These are phyloP conservation scores for Scaptomyza hsui DNA, from an alignment of 1,140 invertebrate genomes.

Conservation along the genomic window DNA sequence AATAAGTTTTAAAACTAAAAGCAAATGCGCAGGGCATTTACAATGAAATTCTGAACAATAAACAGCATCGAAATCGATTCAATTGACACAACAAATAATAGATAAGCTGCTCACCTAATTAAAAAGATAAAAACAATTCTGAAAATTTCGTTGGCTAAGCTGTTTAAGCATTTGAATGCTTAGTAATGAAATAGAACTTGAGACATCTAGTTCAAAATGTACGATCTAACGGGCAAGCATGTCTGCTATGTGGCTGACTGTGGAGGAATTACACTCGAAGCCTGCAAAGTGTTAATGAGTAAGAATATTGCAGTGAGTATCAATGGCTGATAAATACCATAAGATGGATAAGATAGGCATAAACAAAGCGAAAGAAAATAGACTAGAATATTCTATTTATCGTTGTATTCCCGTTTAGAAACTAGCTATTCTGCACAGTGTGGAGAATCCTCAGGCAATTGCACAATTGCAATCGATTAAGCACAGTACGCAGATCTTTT, in stretches of 20 bases:
- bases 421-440: slow-evolving; percentile 71
- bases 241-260: slow-evolving; percentile 80
- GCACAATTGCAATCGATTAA: slow-evolving; percentile 71
- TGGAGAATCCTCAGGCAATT: slow-evolving; percentile 70
- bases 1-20: no score
- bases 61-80: slow-evolving; percentile 13
- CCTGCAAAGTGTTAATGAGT: slow-evolving; percentile 74
- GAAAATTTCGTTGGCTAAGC: not conserved
- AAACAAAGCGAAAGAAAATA: no score
- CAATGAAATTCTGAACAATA: slow-evolving; percentile 18
- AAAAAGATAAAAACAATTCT: slow-evolving; percentile 46
- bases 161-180: not conserved
- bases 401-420: slow-evolving; percentile 45
- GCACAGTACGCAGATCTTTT: slow-evolving; percentile 72
- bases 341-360: not conserved
- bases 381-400: not conserved
- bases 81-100: slow-evolving; percentile 11
- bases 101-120: slow-evolving; percentile 64
- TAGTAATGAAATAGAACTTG: slow-evolving; percentile 39
- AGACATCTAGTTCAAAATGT: slow-evolving; percentile 51
- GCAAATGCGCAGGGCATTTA: no score
- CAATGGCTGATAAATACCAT: not conserved
- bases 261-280: slow-evolving; percentile 74
- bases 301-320: slow-evolving; percentile 77
- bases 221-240: slow-evolving; percentile 71